Base-by-base conservation (phyloP, 2,888 invertebrate genomes). In the Lasioglossum vierecki region DNA sequence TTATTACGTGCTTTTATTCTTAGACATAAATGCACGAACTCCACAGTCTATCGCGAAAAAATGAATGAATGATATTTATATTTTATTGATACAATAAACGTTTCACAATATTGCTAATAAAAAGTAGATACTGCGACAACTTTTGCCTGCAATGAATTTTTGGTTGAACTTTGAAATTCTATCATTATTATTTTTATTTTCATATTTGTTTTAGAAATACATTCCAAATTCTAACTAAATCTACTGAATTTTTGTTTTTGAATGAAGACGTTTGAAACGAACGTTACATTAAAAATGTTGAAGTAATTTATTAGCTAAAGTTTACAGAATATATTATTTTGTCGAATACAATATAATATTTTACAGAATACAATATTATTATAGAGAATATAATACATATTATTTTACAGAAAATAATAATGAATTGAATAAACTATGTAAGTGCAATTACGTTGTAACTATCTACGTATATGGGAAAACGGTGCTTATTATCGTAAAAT, bases 391-490 rank as follows among this genome's bases (percentile, higher is more conserved):
- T 0, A 1, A 46, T 15, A 8, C 0, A 46, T 15, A 8, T 53
- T 35, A 30, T 18, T 15, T 15, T 18, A 6, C 18, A 8, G 35
- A 35, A 8, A 35, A 66, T 66, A 18, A 18, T 6, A 41, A 41
- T 57, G n/a, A 1, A 39, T 3, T 13, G 22, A 3, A 2, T 5
- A 11, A 18, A 26, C 26, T 4, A 22, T 41, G 26, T 1, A 9
- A n/a, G 57, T 57, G n/a, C 9, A 63, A 66, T 83, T 82, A 53
- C 30, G 22, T n/a, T 5, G 26, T 5, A 35, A 35, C 18, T 30
- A 49, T 53, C 2, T 18, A 46, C 4, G 46, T 46, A 46, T 15
- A 15, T 35, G 44, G 66, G 13, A 53, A n/a, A 71, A 66, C 66
- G 11, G 26, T 11, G 53, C 1, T 30, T 66, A 49, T 72, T 66